Evolutionary conservation across 2,113 vertebrate species (phyloP).

Genomic region (Turdus rufiventris): DNA sequence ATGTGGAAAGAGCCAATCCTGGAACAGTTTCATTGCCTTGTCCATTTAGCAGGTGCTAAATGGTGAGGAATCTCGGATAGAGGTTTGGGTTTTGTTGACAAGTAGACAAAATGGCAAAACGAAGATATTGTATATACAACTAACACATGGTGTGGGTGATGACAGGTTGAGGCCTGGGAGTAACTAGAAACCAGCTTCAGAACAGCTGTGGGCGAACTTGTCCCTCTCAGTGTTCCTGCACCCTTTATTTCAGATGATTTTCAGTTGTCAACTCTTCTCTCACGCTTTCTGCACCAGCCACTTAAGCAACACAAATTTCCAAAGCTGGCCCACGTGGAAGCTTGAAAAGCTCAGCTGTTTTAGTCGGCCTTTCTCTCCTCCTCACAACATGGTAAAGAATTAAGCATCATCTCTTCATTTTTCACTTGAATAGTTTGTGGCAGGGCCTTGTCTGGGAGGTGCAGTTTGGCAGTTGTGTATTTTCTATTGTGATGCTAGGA

Average conservation of each 20-base stretch:
- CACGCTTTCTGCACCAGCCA: not conserved
- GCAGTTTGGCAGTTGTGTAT: not conserved
- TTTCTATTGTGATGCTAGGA: not conserved
- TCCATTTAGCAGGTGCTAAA: not conserved
- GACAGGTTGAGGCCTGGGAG: not conserved
- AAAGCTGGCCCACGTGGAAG: not conserved
- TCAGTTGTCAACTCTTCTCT: not conserved
- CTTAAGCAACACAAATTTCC: not conserved
- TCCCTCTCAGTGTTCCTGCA: not conserved
- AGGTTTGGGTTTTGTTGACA: not conserved
- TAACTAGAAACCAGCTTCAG: not conserved
- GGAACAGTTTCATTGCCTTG: not conserved
- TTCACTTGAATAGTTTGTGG: not conserved
- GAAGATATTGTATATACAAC: accelerated
- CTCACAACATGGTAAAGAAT: not conserved
- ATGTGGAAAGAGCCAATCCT: not conserved
- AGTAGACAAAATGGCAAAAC: not conserved
- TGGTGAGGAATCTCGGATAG: not conserved
- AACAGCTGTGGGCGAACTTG: not conserved
- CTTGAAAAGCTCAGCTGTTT: constrained; percentile 26
- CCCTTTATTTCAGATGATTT: not conserved
- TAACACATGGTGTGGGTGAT: accelerated
- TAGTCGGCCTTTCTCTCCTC: not conserved
- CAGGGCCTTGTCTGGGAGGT: not conserved
- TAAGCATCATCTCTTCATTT: not conserved